A percentile compares a stretch with the other conserved stretches of the same genome.
These are phyloP conservation scores for Leptinotarsa rubiginosa DNA, from an alignment of 2,888 invertebrate genomes.

Conservation along the genomic window DNA sequence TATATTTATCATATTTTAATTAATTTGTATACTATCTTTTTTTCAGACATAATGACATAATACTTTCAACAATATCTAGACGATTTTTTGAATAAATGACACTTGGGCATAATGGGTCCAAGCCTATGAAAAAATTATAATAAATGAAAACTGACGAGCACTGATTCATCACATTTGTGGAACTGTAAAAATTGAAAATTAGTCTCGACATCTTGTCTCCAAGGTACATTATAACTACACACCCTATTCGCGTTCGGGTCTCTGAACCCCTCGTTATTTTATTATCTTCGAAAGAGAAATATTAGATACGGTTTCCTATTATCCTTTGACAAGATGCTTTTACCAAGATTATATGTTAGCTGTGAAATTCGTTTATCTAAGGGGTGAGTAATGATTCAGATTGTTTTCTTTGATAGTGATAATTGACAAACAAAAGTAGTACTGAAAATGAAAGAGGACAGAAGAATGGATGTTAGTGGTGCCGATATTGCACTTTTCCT, in stretches of 20 bases:
- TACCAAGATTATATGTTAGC: constrained; percentile 6
- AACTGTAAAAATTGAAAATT: background rate
- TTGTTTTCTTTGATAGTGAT: constrained; percentile 22
- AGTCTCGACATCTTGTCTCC: constrained; percentile 3
- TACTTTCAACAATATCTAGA: too few relatives aligned
- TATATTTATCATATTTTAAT: too few relatives aligned
- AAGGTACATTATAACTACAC: background rate
- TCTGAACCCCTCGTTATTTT: constrained; percentile 1
- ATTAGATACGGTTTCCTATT: constrained; percentile 10
- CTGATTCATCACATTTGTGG: background rate
- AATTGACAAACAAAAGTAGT: constrained; percentile 30
- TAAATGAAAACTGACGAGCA: too few relatives aligned
- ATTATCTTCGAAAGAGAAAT: background rate
- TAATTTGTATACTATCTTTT: too few relatives aligned
- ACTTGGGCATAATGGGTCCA: too few relatives aligned
- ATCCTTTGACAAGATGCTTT: background rate
- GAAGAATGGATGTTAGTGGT: constrained; percentile 8
- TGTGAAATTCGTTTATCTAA: constrained; percentile 10
- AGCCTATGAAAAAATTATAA: too few relatives aligned
- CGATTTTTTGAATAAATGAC: too few relatives aligned
- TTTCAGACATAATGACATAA: too few relatives aligned
- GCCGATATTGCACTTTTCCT: background rate
- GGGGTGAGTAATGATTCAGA: constrained; percentile 23
- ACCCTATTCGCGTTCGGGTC: background rate
- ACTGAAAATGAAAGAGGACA: constrained; percentile 14